phyloP scores from a whole-genome alignment of 92 coral and sea anemone species.

The Bergia sp. region DNA sequence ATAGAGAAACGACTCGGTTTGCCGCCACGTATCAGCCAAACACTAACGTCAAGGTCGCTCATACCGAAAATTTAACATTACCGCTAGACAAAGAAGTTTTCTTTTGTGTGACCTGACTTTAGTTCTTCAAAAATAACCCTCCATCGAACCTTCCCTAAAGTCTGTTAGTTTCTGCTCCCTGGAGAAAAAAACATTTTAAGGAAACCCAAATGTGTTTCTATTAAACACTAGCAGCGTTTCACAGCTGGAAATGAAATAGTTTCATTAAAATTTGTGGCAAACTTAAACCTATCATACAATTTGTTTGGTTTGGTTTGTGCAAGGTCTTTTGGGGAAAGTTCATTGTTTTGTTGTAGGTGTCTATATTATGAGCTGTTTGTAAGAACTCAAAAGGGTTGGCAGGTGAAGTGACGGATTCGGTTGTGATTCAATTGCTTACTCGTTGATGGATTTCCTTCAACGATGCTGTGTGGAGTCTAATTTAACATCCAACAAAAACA shows the following conservation, averaged over 20 bases:
- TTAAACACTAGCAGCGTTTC: neutral
- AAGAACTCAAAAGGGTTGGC: neutral
- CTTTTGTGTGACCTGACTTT: no score
- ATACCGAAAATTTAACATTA: no score
- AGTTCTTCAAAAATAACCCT: no score
- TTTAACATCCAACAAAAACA: conserved; percentile 11
- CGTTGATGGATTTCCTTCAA: neutral
- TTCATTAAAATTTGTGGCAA: neutral
- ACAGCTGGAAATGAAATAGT: neutral
- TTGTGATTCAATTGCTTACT: neutral
- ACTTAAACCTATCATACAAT: neutral
- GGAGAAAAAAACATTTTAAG: neutral
- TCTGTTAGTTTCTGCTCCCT: neutral
- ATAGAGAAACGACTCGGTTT: no score
- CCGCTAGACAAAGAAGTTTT: no score
- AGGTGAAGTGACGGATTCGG: neutral
- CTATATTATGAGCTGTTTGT: neutral
- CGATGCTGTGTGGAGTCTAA: conserved; percentile 9
- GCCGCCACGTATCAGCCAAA: no score
- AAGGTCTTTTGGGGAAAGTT: neutral
- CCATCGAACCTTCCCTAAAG: no score
- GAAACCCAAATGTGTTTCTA: neutral
- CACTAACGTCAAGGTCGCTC: no score
- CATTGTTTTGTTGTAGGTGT: neutral
- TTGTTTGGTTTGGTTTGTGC: neutral